Evolutionary conservation across 2,797 vertebrate genomes (phyloP).

Genomic region (Hypotaenidia okinawae): DNA sequence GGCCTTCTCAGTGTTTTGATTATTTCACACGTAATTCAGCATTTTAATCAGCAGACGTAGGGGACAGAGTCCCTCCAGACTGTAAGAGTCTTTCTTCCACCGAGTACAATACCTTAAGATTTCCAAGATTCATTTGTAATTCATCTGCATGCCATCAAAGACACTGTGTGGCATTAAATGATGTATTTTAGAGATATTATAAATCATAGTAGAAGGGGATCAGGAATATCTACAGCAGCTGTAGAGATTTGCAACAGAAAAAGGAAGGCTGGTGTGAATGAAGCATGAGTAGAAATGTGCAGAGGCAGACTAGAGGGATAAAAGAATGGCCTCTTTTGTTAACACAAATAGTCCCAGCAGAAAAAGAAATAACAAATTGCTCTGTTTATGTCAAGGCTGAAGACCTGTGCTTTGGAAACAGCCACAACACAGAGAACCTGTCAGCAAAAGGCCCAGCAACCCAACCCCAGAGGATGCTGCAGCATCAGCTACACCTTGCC

Average conservation of each 20-base stretch:
- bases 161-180: slow-evolving; percentile 82
- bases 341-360: not conserved
- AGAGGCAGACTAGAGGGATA: not conserved
- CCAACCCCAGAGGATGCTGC: not conserved
- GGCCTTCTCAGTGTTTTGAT: not conserved
- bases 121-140: slow-evolving; percentile 65
- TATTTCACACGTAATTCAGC: not conserved
- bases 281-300: not conserved
- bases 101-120: slow-evolving; percentile 35
- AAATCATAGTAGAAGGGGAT: slow-evolving; percentile 85
- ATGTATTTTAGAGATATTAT: slow-evolving; percentile 84
- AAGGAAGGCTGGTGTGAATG: not conserved
- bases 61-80: not conserved
- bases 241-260: slow-evolving; percentile 71
- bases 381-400: not conserved
- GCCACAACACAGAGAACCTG: not conserved
- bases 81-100: not conserved
- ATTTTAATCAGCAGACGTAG: not conserved
- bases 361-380: not conserved
- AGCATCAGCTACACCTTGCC: accelerated
- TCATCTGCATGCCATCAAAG: slow-evolving; percentile 64
- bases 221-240: slow-evolving; percentile 81
- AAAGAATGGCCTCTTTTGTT: not conserved
- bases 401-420: not conserved
- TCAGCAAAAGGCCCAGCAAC: not conserved